Evolutionary conservation across 2,113 vertebrate genomes (phyloP).

Genomic region (Nothoprocta pentlandii): DNA sequence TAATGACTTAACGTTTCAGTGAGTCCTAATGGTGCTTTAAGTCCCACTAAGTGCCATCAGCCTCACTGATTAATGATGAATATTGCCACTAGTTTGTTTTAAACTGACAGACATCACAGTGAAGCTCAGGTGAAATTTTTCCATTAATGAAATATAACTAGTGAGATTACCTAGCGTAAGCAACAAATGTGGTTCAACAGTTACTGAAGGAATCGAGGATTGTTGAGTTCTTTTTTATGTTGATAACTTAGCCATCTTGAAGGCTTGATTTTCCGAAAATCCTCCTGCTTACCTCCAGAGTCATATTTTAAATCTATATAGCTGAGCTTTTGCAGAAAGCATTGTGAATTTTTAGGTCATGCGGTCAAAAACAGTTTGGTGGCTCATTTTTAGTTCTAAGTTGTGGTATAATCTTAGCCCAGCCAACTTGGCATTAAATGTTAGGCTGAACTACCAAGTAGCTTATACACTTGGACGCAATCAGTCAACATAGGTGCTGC

Average conservation of each 20-base stretch:
- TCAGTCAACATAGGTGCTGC: slow-evolving; percentile 3
- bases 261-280: not conserved
- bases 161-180: not conserved
- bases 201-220: not conserved
- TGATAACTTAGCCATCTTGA: not conserved
- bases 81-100: not conserved
- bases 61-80: not conserved
- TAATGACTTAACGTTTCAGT: not conserved
- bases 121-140: not conserved
- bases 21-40: not conserved
- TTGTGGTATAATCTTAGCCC: slow-evolving; percentile 31
- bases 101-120: not conserved
- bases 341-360: not conserved
- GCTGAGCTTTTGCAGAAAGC: not conserved
- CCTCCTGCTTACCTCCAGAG: not conserved
- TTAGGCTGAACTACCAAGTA: not conserved
- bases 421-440: not conserved
- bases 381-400: not conserved
- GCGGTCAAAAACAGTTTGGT: not conserved
- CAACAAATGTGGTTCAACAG: not conserved
- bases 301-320: not conserved
- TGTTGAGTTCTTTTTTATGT: not conserved
- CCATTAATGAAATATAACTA: not conserved
- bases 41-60: accelerated
- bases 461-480: not conserved